Evolutionary conservation across 92 coral and sea anemone genomes (phyloP).

Genomic region (Micromussa lordhowensis): DNA sequence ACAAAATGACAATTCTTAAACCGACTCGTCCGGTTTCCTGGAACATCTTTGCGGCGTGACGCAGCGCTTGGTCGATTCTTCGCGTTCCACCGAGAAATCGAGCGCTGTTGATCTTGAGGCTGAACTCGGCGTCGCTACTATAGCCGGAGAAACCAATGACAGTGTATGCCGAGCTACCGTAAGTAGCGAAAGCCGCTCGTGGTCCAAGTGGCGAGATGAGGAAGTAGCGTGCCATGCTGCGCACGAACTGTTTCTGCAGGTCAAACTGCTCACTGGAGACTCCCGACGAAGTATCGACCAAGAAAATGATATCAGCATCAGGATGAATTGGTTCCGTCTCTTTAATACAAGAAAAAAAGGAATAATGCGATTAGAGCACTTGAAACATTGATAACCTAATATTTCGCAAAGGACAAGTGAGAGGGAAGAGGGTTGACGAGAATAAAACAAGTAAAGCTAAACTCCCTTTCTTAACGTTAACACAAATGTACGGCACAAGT

Average conservation of each 20-base stretch:
- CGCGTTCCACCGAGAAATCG: constrained; percentile 53
- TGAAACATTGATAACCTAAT: neutral
- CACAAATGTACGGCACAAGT: too few relatives aligned
- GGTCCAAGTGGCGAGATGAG: constrained; percentile 79
- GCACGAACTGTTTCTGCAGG: constrained; percentile 75
- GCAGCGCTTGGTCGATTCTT: constrained; percentile 57
- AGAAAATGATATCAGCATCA: constrained; percentile 81
- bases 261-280: constrained; percentile 70
- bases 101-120: constrained; percentile 34
- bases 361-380: neutral
- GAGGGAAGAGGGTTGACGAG: neutral
- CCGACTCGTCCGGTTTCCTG: constrained; percentile 53
- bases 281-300: constrained; percentile 80
- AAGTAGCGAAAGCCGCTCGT: constrained; percentile 81
- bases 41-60: constrained; percentile 51
- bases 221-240: constrained; percentile 59
- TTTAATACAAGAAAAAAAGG: neutral
- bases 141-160: constrained; percentile 62
- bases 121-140: constrained; percentile 29
- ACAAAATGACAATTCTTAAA: constrained; percentile 53
- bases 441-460: neutral
- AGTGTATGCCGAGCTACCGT: constrained; percentile 68
- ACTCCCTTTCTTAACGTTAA: too few relatives aligned
- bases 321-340: constrained; percentile 52
- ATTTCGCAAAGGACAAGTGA: neutral